phyloP scores from a whole-genome alignment of 2,888 invertebrate genomes.

The Epsilonema sp. region DNA sequence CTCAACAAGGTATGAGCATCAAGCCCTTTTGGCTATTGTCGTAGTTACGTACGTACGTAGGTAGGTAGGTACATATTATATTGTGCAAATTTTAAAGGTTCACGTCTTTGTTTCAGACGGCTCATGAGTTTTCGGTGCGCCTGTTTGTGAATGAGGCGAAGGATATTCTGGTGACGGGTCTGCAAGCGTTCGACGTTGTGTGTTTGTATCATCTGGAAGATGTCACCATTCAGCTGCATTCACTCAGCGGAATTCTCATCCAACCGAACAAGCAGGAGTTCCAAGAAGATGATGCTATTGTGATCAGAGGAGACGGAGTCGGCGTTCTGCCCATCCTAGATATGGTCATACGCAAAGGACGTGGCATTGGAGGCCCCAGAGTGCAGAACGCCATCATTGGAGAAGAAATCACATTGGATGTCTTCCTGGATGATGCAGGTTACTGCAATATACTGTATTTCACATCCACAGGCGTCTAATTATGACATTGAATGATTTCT shows the following conservation, averaged over 20 bases:
- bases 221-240: constrained; percentile 3
- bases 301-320: background rate
- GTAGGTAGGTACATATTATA: too few species aligned
- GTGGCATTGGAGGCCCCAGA: background rate
- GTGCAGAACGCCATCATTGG: constrained; percentile 2
- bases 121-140: background rate
- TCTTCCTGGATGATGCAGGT: constrained; percentile 1
- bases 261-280: too few species aligned
- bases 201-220: constrained; percentile 1
- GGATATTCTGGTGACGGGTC: constrained; percentile 1
- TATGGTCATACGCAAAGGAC: constrained; percentile 3
- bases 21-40: too few species aligned
- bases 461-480: background rate
- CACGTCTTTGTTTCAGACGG: constrained; percentile 2
- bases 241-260: background rate
- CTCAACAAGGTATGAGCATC: background rate
- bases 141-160: background rate
- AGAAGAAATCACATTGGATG: constrained; percentile 1
- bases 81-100: too few species aligned
- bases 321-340: constrained; percentile 5
- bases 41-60: too few species aligned
- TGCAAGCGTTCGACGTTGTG: background rate
- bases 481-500: background rate
- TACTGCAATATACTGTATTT: background rate
- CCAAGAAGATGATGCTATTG: background rate